These are phyloP conservation scores for Cephus runcator DNA, from an alignment of 2,888 invertebrate genomes.

Conservation along the genomic window DNA sequence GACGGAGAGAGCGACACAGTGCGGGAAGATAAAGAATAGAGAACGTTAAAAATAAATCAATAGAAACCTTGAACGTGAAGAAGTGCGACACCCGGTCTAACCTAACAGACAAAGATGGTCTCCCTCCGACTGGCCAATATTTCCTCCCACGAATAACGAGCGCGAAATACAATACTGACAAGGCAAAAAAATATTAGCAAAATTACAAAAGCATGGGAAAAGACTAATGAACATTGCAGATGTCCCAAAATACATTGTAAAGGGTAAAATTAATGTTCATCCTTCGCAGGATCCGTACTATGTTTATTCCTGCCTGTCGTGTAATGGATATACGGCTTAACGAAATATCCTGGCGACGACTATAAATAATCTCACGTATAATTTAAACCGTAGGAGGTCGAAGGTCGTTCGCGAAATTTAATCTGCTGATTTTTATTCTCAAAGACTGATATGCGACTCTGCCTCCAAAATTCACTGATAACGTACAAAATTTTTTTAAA, in stretches of 20 bases:
- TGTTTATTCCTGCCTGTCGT: background rate
- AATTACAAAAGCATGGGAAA: background rate
- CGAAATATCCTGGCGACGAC: background rate
- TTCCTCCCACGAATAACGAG: background rate
- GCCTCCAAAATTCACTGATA: background rate
- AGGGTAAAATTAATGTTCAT: background rate
- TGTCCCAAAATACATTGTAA: background rate
- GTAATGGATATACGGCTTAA: background rate
- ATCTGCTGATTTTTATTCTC: background rate
- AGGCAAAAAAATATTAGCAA: background rate
- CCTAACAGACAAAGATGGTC: background rate
- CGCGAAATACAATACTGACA: background rate
- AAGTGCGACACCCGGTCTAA: background rate
- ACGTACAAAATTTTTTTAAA: background rate
- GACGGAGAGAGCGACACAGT: background rate
- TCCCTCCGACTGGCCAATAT: background rate
- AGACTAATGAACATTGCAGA: background rate
- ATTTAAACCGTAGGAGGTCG: background rate
- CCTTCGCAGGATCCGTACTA: background rate
- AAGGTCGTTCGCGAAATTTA: background rate
- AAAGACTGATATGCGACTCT: background rate
- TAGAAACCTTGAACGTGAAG: slow-evolving; percentile 3
- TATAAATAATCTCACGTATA: background rate
- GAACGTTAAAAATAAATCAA: background rate
- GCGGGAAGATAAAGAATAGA: background rate